Evolutionary conservation across 2,888 invertebrate species (phyloP).

Genomic region (Alitta virens): DNA sequence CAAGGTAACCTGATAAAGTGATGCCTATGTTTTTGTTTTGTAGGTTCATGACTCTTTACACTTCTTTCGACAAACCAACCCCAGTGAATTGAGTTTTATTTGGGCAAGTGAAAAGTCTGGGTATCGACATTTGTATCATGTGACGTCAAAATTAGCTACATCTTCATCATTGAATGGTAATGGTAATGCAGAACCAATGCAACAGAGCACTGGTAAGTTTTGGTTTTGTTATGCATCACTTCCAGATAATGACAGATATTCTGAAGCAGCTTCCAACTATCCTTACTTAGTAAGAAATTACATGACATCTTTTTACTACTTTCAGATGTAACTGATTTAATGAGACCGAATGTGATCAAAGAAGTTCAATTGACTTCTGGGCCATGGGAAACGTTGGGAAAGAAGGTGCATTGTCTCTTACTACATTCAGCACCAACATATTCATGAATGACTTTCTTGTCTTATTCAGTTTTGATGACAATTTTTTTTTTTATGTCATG

Average conservation of each 20-base stretch:
- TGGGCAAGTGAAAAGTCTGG: constrained; percentile 94
- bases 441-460: too few relatives aligned
- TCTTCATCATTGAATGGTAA: too few relatives aligned
- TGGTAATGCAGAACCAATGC: neutral
- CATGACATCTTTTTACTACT: neutral
- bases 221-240: neutral
- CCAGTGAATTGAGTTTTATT: constrained; percentile 67
- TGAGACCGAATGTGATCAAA: constrained; percentile 19
- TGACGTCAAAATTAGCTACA: constrained; percentile 29
- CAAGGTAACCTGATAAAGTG: too few relatives aligned
- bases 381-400: constrained; percentile 85
- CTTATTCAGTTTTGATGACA: neutral
- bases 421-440: too few relatives aligned
- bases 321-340: constrained; percentile 8
- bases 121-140: constrained; percentile 77
- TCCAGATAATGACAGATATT: too few relatives aligned
- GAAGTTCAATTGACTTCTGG: constrained; percentile 74
- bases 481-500: too few relatives aligned
- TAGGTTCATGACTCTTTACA: constrained; percentile 79
- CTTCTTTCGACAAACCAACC: constrained; percentile 69
- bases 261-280: too few relatives aligned
- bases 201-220: constrained; percentile 14
- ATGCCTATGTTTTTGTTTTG: constrained; percentile 28
- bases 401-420: constrained; percentile 55
- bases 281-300: too few relatives aligned